These are phyloP conservation scores for Anguilla obscura DNA, from an alignment of 2,797 vertebrate species.

Conservation along the genomic window DNA sequence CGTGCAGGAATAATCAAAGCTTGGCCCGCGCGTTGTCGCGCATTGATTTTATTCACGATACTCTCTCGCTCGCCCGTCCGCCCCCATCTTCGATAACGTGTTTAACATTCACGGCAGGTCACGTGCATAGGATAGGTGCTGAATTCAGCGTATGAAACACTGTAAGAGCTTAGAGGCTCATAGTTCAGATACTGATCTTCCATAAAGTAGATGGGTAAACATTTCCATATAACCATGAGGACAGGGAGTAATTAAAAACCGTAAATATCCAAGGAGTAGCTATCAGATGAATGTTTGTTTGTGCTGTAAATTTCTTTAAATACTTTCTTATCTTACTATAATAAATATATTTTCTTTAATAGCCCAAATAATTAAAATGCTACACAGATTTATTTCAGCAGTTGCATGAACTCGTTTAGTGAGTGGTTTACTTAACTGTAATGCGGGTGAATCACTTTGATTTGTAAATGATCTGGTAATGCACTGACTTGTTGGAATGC, in stretches of 20 bases:
- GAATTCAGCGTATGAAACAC: neutral
- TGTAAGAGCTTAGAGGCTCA: neutral
- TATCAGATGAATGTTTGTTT: neutral
- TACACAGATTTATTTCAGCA: neutral
- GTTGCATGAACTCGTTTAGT: neutral
- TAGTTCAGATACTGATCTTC: neutral
- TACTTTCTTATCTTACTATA: neutral
- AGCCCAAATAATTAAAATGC: neutral
- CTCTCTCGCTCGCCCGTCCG: neutral
- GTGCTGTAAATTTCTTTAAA: neutral
- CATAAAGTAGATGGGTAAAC: neutral
- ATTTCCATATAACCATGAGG: neutral
- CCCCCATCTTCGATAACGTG: slow-evolving; percentile 1
- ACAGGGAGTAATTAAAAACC: neutral
- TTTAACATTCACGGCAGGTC: slow-evolving; percentile 9
- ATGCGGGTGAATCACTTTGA: neutral
- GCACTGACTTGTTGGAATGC: neutral
- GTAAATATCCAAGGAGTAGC: neutral
- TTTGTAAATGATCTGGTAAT: neutral
- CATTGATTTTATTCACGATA: neutral
- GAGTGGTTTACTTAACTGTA: neutral
- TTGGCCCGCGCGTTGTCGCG: neutral
- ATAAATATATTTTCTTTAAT: neutral
- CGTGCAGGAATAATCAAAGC: slow-evolving; percentile 11
- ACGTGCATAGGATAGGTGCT: slow-evolving; percentile 16